phyloP scores from a whole-genome alignment of 2,113 vertebrate genomes.

The Chaetorhynchus papuensis region DNA sequence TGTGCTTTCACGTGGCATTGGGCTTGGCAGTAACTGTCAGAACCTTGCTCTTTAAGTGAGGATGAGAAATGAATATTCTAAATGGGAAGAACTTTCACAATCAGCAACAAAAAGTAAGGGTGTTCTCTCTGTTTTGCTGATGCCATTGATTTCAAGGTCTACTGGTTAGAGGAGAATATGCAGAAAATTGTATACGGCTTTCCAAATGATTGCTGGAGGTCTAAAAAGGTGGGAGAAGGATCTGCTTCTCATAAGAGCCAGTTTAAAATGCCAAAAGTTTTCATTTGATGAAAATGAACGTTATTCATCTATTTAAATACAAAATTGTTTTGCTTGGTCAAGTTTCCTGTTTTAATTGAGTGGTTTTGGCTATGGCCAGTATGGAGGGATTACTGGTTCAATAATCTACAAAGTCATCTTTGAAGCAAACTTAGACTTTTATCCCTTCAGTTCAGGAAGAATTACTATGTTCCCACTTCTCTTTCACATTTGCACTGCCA shows the following conservation, averaged over 20 bases:
- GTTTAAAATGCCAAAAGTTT: background rate
- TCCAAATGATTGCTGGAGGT: background rate
- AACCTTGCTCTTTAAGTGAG: background rate
- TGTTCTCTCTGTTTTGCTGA: background rate
- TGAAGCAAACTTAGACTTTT: background rate
- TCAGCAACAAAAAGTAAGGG: background rate
- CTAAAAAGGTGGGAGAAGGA: background rate
- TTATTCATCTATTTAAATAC: background rate
- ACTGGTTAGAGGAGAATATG: background rate
- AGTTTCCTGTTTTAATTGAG: background rate
- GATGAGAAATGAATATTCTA: background rate
- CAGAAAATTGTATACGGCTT: background rate
- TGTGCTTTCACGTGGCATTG: rapidly evolving
- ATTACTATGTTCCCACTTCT: background rate
- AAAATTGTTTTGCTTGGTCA: background rate
- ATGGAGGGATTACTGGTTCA: background rate
- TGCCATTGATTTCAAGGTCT: background rate
- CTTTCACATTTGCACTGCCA: background rate
- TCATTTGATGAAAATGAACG: background rate
- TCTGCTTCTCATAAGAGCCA: background rate
- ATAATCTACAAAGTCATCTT: background rate
- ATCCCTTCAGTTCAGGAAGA: background rate
- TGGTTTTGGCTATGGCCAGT: background rate
- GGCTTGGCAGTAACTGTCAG: background rate
- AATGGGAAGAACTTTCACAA: background rate